Conservation (phyloP, 1,140 invertebrate genomes). For the Belonocnema kinseyi region DNA sequence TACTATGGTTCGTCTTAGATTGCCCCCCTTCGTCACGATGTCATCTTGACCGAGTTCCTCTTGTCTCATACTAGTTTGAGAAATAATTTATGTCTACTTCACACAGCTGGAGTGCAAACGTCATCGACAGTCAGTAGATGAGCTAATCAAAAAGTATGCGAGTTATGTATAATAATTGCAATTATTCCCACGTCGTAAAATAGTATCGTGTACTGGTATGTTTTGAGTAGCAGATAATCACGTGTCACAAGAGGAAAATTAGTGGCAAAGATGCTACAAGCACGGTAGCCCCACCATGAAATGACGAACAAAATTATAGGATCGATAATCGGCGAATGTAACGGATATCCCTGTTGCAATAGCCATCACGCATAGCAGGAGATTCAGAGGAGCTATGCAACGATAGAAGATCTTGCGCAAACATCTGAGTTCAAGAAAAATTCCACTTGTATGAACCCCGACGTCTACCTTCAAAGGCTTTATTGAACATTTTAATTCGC, state of each 20-base stretch:
- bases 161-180: constrained; percentile 53
- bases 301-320: constrained; percentile 25
- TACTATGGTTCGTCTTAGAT: constrained; percentile 40
- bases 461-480: background rate
- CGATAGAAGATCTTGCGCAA: constrained; percentile 2
- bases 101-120: constrained; percentile 10
- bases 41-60: constrained; percentile 50
- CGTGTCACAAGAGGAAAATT: constrained; percentile 30
- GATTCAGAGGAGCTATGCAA: constrained; percentile 30
- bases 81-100: constrained; percentile 32
- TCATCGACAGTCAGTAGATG: background rate
- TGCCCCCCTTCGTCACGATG: constrained; percentile 11
- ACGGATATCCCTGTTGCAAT: constrained; percentile 34
- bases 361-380: constrained; percentile 10
- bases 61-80: constrained; percentile 31
- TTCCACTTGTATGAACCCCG: background rate
- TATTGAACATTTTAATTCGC: constrained; percentile 10
- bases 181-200: constrained; percentile 53
- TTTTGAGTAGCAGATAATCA: background rate
- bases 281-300: constrained; percentile 29
- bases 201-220: constrained; percentile 36
- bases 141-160: background rate
- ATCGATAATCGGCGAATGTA: constrained; percentile 38
- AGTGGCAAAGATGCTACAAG: constrained; percentile 29
- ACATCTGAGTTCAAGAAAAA: constrained; percentile 7